Conservation (phyloP, 1,140 invertebrate genomes). For the Atta cephalotes region DNA sequence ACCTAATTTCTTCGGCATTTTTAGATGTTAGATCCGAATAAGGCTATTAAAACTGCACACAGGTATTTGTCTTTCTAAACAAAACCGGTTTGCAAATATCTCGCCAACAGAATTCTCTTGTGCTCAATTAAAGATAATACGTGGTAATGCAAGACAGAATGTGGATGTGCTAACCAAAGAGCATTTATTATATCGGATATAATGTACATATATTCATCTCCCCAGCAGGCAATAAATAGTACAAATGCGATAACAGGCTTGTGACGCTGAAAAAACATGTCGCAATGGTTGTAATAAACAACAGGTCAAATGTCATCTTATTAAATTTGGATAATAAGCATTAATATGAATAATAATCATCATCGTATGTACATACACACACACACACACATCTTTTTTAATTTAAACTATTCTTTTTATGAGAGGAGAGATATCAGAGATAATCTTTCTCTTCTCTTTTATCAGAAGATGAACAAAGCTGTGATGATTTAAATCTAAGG, state of each 20-base stretch:
- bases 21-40: not conserved
- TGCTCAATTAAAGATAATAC: not conserved
- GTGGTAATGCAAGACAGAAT: not conserved
- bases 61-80: not conserved
- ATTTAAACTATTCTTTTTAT: not conserved
- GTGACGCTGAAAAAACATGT: conserved; percentile 44
- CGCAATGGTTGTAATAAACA: conserved; percentile 12
- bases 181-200: not conserved
- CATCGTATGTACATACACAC: no score
- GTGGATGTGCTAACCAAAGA: not conserved
- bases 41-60: not conserved
- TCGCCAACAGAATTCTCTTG: not conserved
- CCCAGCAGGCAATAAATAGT: not conserved
- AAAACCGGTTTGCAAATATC: not conserved
- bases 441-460: not conserved
- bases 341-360: not conserved
- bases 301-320: conserved; percentile 63
- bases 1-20: conserved; percentile 72
- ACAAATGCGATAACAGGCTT: conserved; percentile 13
- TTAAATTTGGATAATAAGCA: conserved; percentile 19
- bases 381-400: not conserved
- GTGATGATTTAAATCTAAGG: not conserved
- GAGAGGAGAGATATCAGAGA: not conserved
- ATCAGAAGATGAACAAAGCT: no score
- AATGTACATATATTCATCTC: not conserved